Conservation (phyloP, 2,888 invertebrate species). For the Xylota sylvarum region DNA sequence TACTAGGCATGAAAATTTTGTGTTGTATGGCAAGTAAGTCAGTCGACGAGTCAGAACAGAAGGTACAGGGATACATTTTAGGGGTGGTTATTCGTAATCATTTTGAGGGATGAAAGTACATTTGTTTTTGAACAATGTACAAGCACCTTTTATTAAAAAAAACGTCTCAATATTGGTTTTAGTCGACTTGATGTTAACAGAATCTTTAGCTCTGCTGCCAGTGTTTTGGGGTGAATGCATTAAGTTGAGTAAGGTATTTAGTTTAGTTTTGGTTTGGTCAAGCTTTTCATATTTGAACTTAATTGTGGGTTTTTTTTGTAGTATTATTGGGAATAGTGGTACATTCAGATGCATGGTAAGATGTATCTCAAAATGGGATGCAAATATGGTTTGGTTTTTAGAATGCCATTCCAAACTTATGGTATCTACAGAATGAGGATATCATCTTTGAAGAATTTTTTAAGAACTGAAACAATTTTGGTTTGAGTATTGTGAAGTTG, state of each 20-base stretch:
- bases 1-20: not conserved
- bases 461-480: no score
- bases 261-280: not conserved
- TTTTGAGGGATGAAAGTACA: constrained; percentile 6
- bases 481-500: no score
- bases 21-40: not conserved
- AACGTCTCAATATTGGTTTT: constrained; percentile 25
- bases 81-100: constrained; percentile 13
- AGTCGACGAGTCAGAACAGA: not conserved
- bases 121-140: constrained; percentile 16
- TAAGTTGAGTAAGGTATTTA: not conserved
- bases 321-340: no score
- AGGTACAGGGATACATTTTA: not conserved
- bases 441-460: no score
- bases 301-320: no score
- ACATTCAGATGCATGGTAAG: no score
- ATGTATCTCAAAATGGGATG: no score
- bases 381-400: no score
- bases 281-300: not conserved
- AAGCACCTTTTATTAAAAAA: constrained; percentile 21
- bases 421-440: no score
- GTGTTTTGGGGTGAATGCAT: not conserved
- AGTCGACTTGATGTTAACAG: not conserved
- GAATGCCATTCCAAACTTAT: no score
- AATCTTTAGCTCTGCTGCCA: not conserved